Conservation (phyloP, 2,888 invertebrate genomes). For the Petrolisthes cinctipes region DNA sequence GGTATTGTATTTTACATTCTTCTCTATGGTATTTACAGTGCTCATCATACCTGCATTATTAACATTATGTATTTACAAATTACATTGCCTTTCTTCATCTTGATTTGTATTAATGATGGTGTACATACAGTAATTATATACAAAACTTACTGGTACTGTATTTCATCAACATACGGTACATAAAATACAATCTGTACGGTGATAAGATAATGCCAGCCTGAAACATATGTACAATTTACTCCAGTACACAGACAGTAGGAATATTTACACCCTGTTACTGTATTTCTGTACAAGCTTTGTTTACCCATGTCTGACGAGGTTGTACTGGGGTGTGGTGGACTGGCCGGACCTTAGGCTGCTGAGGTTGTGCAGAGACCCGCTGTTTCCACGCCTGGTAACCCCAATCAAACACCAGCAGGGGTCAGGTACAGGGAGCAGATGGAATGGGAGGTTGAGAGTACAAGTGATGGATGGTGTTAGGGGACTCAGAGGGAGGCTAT, state of each 20-base stretch:
- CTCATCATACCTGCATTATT: too few species aligned
- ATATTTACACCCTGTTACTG: neutral
- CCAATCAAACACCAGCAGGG: constrained; percentile 25
- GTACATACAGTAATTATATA: too few species aligned
- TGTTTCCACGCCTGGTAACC: constrained; percentile 51
- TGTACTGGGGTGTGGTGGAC: constrained; percentile 32
- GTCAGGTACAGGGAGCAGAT: constrained; percentile 1
- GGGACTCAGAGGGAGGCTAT: neutral
- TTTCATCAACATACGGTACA: too few species aligned
- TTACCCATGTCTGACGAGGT: constrained; percentile 53
- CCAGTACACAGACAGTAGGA: neutral
- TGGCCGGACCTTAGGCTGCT: constrained; percentile 29
- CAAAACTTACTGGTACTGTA: too few species aligned
- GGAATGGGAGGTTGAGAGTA: neutral
- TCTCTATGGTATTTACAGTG: too few species aligned
- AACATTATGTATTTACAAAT: too few species aligned
- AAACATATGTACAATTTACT: neutral
- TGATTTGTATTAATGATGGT: too few species aligned
- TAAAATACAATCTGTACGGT: too few species aligned
- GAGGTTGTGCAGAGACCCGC: constrained; percentile 58
- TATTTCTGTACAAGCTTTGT: neutral
- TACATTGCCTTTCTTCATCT: too few species aligned
- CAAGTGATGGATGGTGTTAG: neutral
- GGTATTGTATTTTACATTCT: too few species aligned
- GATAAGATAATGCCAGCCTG: neutral